These are phyloP conservation scores for Pterophyllum scalare DNA, from an alignment of 2,113 vertebrate species.

Conservation along the genomic window DNA sequence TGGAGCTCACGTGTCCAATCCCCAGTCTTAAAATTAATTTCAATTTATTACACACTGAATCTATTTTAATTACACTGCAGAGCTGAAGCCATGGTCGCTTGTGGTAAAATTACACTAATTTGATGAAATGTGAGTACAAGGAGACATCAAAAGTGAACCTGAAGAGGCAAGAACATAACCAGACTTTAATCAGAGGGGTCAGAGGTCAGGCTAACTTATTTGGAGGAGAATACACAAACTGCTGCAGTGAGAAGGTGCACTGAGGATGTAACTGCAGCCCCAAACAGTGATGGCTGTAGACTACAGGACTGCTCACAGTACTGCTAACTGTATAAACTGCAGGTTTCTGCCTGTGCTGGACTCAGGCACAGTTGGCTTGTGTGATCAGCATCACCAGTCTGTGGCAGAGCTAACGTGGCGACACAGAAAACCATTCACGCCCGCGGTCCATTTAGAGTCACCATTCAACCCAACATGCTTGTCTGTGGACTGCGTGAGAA, in stretches of 20 bases:
- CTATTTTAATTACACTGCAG: neutral
- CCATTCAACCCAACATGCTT: neutral
- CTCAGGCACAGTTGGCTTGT: neutral
- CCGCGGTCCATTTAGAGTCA: neutral
- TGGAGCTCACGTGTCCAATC: neutral
- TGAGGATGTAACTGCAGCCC: neutral
- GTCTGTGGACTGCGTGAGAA: neutral
- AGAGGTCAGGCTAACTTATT: neutral
- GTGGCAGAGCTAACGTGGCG: neutral
- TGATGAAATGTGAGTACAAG: neutral
- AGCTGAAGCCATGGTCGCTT: neutral
- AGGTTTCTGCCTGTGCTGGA: neutral
- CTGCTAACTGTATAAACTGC: neutral
- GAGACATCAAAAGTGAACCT: neutral
- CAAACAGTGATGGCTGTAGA: neutral
- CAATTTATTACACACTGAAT: neutral
- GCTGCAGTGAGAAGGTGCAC: neutral
- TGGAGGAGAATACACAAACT: neutral
- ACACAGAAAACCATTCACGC: neutral
- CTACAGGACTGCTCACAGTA: neutral
- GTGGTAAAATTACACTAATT: neutral
- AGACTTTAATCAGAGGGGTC: neutral
- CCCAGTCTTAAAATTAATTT: neutral
- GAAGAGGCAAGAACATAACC: neutral
- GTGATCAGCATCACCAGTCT: neutral